Evolutionary conservation across 2,888 invertebrate species (phyloP), one percentile per base, ranked within the genome.

Genomic region (Hedya salicella): DNA sequence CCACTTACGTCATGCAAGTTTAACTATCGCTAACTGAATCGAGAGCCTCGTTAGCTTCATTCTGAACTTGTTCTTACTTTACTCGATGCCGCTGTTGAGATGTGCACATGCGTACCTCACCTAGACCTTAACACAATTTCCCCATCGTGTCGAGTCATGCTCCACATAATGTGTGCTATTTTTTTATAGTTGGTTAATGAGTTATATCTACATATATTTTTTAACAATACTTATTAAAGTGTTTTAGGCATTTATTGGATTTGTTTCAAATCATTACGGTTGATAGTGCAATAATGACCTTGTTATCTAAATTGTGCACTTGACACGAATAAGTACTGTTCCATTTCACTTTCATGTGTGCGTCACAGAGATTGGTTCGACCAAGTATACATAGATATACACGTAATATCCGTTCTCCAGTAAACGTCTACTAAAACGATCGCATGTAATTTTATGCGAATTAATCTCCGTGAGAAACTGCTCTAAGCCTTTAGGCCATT

Each of bases 251-350:
- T 71, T 75, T 73, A 30, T 48, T 49, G 25, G 11, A 50, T 49
- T 63, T 56, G 14, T 36, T 49, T 49, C 42, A 50, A 57, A 73
- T 75, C 67, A 80, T 81, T 79, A 81, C 81, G 80, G 85, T 79
- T 78, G 81, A 80, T 91, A 89, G 88, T 89, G 89, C 87, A 90
- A 88, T 82, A 78, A 78, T 89, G 89, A 88, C 91, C 91, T 91
- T 90, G 89, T 89, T 88, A 91, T 89, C 91, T 90, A 90, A 89
- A 91, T 90, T 86, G 89, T 91, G 89, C 89, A 91, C 91, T 91
- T 91, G 91, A 91, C 91, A 90, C 88, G 85, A 89, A 91, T 91
- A 87, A 61, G 54, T 68, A 61, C 86, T 88, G 89, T 84, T 87
- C 88, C 89, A 89, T 91, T 91, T 91, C 89, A 91, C 91, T 91